phyloP scores from a whole-genome alignment of 92 coral and sea anemone species.

The Parazoanthus swiftii region DNA sequence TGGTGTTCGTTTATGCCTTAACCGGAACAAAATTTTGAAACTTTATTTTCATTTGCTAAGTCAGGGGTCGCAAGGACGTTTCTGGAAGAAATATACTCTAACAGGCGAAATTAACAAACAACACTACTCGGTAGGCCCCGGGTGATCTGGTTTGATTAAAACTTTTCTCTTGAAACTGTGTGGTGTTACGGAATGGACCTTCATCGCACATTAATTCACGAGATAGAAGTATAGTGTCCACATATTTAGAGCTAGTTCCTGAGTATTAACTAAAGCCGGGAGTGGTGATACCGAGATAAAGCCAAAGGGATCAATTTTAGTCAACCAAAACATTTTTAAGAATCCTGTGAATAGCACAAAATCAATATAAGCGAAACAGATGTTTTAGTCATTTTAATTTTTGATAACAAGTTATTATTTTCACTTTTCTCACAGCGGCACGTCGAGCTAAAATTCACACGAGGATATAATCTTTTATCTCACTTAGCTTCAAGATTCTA shows the following conservation, averaged over 20 bases:
- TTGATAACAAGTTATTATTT: neutral
- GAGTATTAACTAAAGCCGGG: neutral
- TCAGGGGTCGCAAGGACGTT: neutral
- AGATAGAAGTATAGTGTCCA: too few relatives aligned
- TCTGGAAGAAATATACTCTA: neutral
- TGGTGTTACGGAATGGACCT: neutral
- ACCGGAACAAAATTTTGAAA: neutral
- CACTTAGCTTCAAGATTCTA: neutral
- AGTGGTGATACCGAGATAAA: too few relatives aligned
- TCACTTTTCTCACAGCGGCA: neutral
- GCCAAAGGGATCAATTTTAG: neutral
- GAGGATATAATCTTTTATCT: neutral
- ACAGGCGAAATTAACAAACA: neutral
- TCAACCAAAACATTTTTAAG: neutral
- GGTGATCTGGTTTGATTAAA: neutral
- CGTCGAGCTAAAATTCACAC: neutral
- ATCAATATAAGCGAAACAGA: neutral
- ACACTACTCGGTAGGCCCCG: neutral
- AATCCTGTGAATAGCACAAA: neutral
- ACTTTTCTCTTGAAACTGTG: neutral
- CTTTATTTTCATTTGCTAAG: neutral
- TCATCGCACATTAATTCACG: neutral
- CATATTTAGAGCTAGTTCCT: too few relatives aligned
- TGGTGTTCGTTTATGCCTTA: neutral
- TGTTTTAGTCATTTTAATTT: neutral